Evolutionary conservation across 2,888 invertebrate species (phyloP), one percentile per base, ranked within the genome.

Genomic region (Megaustenia siamemsis): DNA sequence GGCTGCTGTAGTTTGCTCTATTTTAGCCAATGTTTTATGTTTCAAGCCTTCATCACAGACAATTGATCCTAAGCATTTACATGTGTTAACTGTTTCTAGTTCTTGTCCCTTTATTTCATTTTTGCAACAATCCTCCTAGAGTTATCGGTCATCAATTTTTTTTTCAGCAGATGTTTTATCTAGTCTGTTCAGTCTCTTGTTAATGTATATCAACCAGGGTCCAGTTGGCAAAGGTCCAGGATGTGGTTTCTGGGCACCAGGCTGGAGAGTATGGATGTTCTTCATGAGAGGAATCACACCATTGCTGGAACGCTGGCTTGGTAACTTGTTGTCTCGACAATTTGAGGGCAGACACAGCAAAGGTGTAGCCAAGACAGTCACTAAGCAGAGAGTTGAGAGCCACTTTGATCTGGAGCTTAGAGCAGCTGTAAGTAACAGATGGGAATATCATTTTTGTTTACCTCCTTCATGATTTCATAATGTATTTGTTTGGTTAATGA

Each of bases 251-350:
- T 99, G 99, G 99, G 98, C 99, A 0, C 98, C 99, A 0, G 99
- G 99, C 0, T 99, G 99, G 99, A 96, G 99, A 83, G 99, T 99
- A 28, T 99, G 99, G 99, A 95, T 99, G 80, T 99, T 99, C 96
- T 99, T 99, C 94, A 97, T 99, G 97, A 95, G 99, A 84, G 99
- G 99, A 32, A 98, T 99, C 90, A 99, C 99, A 0, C 99, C 99
- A 0, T 95, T 99, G 68, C 95, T 99, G 81, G 99, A 99, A 94
- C 95, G 99, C 76, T 99, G 99, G 99, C 95, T 99, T n/a, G 99
- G 99, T 28, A 99, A 99, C 95, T 95, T 99, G 91, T 95, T 99
- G 71, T 99, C 99, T 0, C 96, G 99, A 89, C 99, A 99, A 95
- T 99, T 99, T 93, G 99, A 99, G 94, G 99, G 99, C 81, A 96